A percentile compares a stretch with the other conserved stretches of the same genome.
phyloP scores from a whole-genome alignment of 2,888 invertebrate genomes.

The Scaptomyza caliginosa region DNA sequence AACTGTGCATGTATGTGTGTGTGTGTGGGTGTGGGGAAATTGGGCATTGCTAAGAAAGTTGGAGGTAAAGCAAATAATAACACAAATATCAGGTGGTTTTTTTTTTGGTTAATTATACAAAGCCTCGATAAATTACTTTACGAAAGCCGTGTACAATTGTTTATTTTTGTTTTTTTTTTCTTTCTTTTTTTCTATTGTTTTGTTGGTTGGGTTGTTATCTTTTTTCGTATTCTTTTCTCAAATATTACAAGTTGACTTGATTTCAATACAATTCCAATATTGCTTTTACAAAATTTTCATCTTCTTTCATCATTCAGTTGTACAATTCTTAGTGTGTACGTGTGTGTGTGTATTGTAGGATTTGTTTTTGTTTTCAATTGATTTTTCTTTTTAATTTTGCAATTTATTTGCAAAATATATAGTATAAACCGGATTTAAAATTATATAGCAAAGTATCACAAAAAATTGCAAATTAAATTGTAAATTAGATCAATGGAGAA shows the following conservation, averaged over 20 bases:
- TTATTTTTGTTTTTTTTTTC: constrained; percentile 59
- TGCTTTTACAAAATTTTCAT: constrained; percentile 51
- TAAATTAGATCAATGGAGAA: constrained; percentile 75
- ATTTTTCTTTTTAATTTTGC: no score
- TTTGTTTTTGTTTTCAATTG: constrained; percentile 17
- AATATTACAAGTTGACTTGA: constrained; percentile 59
- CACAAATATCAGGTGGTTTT: constrained; percentile 49
- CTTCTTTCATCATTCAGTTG: constrained; percentile 31
- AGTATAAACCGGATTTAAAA: constrained; percentile 60
- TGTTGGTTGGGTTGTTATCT: constrained; percentile 55
- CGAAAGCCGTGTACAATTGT: constrained; percentile 76
- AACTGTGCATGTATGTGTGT: not conserved
- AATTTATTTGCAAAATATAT: constrained; percentile 48
- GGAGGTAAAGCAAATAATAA: constrained; percentile 65
- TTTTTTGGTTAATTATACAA: constrained; percentile 72
- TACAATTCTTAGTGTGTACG: constrained; percentile 43
- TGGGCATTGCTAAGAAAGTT: constrained; percentile 19
- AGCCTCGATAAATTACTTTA: constrained; percentile 73
- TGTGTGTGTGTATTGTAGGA: constrained; percentile 14
- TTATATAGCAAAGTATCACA: constrained; percentile 82
- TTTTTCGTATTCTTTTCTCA: constrained; percentile 30
- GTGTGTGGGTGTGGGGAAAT: not conserved
- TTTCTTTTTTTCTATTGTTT: constrained; percentile 65
- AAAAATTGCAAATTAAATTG: constrained; percentile 83
- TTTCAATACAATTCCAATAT: constrained; percentile 59